Percentiles rank a stretch among this genome's conserved stretches.
phyloP scores from a whole-genome alignment of 2,888 invertebrate genomes.

The Tetheella fluctuosa region DNA sequence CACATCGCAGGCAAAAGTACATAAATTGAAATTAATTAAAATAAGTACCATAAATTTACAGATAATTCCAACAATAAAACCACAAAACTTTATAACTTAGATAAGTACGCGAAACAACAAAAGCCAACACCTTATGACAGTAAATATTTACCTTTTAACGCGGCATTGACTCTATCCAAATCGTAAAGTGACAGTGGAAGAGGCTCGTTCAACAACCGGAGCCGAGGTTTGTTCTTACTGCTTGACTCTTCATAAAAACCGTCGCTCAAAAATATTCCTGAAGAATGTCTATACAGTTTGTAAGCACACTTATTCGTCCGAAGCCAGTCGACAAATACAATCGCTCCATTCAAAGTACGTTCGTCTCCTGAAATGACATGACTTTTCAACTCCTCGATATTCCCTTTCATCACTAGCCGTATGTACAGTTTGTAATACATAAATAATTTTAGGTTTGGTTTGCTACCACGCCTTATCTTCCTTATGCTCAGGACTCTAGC shows the following conservation, averaged over 20 bases:
- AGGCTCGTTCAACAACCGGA: constrained; percentile 78
- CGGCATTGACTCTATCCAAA: constrained; percentile 81
- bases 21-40: background rate
- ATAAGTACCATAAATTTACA: constrained; percentile 28
- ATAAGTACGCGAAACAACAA: constrained; percentile 43
- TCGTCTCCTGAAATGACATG: constrained; percentile 73
- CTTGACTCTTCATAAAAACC: constrained; percentile 65
- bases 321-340: constrained; percentile 77
- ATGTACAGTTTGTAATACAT: constrained; percentile 78
- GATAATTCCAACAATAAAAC: constrained; percentile 47
- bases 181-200: constrained; percentile 79
- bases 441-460: constrained; percentile 69
- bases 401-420: constrained; percentile 75
- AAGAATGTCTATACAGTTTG: constrained; percentile 77
- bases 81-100: constrained; percentile 29
- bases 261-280: constrained; percentile 80
- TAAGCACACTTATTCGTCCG: constrained; percentile 78
- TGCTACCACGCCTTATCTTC: constrained; percentile 75
- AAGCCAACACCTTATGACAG: constrained; percentile 62
- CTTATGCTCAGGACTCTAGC: constrained; percentile 77
- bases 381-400: constrained; percentile 68
- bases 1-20: background rate
- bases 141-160: constrained; percentile 82
- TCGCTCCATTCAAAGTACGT: constrained; percentile 73
- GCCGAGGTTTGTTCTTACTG: constrained; percentile 62